phyloP scores from a whole-genome alignment of 2,113 vertebrate species.

The Vireo altiloquus region DNA sequence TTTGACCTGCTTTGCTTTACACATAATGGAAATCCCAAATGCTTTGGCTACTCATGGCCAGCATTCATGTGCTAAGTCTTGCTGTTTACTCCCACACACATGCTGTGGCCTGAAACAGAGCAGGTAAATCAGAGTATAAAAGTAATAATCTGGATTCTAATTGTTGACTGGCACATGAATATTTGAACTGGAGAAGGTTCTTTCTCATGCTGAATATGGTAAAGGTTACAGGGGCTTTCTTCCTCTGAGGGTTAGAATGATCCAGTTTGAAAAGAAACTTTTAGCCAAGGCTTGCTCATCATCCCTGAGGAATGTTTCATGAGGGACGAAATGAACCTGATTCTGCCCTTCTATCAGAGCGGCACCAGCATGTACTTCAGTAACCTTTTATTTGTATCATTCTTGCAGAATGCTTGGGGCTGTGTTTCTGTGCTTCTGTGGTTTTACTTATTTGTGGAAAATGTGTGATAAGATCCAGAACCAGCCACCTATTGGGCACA shows the following conservation, averaged over 20 bases:
- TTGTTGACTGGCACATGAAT: background rate
- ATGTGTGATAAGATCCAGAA: background rate
- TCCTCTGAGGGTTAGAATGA: background rate
- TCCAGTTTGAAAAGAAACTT: background rate
- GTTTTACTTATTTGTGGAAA: background rate
- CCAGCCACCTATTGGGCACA: background rate
- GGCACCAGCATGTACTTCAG: background rate
- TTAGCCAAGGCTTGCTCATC: background rate
- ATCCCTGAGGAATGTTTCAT: background rate
- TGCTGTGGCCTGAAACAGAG: background rate
- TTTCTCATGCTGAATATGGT: background rate
- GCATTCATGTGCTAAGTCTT: background rate
- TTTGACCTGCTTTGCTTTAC: background rate
- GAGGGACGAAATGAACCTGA: background rate
- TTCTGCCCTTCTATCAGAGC: background rate
- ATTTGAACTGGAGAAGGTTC: background rate
- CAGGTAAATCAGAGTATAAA: background rate
- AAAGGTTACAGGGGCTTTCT: background rate
- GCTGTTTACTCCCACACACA: background rate
- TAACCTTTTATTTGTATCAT: background rate
- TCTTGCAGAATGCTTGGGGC: background rate
- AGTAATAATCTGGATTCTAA: conserved; percentile 15
- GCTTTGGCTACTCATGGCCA: background rate
- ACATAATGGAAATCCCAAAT: background rate
- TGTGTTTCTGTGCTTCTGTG: background rate